Evolutionary conservation across 2,113 vertebrate species (phyloP), one percentile per base, ranked within the genome.

Genomic region (Strix uralensis): DNA sequence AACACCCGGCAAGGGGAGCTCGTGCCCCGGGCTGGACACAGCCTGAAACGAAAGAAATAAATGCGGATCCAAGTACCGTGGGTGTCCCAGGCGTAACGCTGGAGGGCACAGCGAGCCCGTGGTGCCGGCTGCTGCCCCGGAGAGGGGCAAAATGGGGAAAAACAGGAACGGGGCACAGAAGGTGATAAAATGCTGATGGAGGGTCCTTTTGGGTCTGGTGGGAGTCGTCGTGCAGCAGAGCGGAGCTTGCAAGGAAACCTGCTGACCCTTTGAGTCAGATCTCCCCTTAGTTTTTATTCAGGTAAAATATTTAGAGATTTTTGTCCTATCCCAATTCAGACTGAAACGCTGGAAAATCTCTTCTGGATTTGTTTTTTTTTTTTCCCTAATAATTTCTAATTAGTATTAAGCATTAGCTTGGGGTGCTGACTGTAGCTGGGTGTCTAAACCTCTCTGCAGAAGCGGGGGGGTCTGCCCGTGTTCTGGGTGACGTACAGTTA

Each of bases 401-500:
- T 29, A 13, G 4, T 26, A 11, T 49, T 30, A 29, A 46, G 44
- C 17, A 46, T 46, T 46, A 46, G n/a, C 42, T 57, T 8, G 38
- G 23, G 30, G 58, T 6, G 49, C 51, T 9, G 49, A 7, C 8
- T 10, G 40, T 8, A 55, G 23, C 34, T 29, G 66, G 19, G 57
- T 7, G 21, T 19, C 47, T 25, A 9, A 63, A 54, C 8, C 29
- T 15, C 29, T 19, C 19, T 3, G 19, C 2, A 15, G 29, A 11
- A 40, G 29, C 2, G 4, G 40, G 66, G 25, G 29, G 13, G 13
- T 9, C 77, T 54, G 47, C 7, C 2, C 30, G 2, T 21, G 25
- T 8, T 16, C 29, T 36, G 67, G 20, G 4, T 21, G n/a, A 11
- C 0, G 5, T 27, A 9, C 16, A 10, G 2, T 38, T 6, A 17